Percentiles rank a stretch among this genome's conserved stretches.
Conservation (phyloP, 2,113 vertebrate species). For the Callocephalon fimbriatum region DNA sequence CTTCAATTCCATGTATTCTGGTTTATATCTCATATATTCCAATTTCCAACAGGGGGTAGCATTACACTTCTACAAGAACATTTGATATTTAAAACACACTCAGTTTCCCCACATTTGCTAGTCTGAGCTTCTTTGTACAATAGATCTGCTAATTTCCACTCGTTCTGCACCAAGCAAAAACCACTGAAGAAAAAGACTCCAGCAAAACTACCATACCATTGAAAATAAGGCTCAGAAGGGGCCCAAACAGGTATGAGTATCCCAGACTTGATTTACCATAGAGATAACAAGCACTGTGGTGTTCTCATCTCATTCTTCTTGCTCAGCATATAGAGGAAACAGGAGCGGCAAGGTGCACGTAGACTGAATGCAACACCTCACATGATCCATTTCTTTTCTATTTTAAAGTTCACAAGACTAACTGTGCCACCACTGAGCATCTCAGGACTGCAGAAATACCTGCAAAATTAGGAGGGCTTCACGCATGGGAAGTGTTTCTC, state of each 20-base stretch:
- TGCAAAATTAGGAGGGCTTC: not conserved
- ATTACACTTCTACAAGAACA: constrained; percentile 34
- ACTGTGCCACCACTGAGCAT: not conserved
- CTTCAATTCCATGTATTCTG: not conserved
- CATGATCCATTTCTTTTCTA: not conserved
- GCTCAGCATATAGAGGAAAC: not conserved
- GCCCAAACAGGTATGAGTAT: not conserved
- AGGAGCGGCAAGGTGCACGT: not conserved
- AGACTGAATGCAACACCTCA: not conserved
- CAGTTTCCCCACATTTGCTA: not conserved
- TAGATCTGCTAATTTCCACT: not conserved
- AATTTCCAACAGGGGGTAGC: constrained; percentile 65
- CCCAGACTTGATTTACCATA: not conserved
- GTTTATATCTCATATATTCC: not conserved
- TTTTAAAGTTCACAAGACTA: not conserved
- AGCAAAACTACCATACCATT: not conserved
- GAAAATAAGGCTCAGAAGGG: not conserved
- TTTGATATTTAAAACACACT: not conserved
- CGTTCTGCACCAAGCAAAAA: not conserved
- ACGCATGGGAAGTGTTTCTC: not conserved
- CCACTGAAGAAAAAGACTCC: not conserved
- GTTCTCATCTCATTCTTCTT: not conserved
- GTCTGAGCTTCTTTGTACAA: not conserved
- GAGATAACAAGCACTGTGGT: not conserved
- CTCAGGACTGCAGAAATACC: not conserved